phyloP scores from a whole-genome alignment of 2,113 vertebrate genomes.

The Carassius gibelio region DNA sequence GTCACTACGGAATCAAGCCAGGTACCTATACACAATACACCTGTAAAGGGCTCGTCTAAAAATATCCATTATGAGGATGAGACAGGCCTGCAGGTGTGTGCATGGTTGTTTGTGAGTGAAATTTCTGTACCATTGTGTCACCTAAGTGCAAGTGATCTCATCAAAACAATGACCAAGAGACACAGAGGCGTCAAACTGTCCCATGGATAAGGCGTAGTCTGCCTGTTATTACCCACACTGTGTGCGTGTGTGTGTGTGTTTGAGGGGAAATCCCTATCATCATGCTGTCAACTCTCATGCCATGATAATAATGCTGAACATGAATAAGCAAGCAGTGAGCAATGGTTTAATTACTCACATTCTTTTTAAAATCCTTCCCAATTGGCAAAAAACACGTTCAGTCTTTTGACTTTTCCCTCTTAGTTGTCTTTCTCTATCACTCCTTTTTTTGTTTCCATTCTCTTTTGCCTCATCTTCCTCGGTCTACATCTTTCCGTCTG shows the following conservation, averaged over 20 bases:
- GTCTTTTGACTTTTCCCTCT: neutral
- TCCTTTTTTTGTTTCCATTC: neutral
- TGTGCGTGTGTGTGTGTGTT: constrained; percentile 34
- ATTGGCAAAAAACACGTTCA: neutral
- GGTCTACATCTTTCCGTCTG: constrained; percentile 13
- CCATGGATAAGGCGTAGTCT: constrained; percentile 53
- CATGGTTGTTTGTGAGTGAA: neutral
- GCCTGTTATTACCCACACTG: constrained; percentile 51
- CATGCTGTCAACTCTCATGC: constrained; percentile 9
- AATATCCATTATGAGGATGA: constrained; percentile 26
- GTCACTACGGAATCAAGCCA: constrained; percentile 34
- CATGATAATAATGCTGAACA: constrained; percentile 6
- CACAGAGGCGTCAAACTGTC: constrained; percentile 57
- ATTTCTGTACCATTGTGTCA: constrained; percentile 51
- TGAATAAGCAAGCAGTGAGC: constrained; percentile 21
- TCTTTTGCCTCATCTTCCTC: neutral
- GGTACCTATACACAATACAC: constrained; percentile 40
- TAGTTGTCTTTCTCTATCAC: neutral
- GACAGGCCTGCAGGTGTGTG: constrained; percentile 29
- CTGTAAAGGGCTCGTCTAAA: constrained; percentile 34
- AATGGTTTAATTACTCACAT: neutral
- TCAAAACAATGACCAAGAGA: constrained; percentile 58
- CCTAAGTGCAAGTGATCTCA: constrained; percentile 56
- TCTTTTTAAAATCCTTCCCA: constrained; percentile 22
- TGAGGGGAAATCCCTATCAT: constrained; percentile 49